Evolutionary conservation across 2,797 vertebrate species (phyloP).

Genomic region (Karalla daura): DNA sequence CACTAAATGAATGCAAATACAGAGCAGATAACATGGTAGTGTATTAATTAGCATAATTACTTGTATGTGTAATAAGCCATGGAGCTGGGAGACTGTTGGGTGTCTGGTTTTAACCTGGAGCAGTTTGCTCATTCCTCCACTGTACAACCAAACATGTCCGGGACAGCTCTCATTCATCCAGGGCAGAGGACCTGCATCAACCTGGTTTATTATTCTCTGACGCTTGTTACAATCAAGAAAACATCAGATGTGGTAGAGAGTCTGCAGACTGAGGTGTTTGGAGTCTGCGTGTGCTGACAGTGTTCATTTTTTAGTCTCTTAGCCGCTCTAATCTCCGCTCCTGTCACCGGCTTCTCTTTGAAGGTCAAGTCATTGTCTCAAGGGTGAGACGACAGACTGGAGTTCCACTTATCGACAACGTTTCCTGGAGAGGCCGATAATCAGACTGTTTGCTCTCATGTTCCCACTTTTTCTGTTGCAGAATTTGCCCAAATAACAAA

Average conservation of each 20-base stretch:
- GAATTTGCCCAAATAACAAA: background rate
- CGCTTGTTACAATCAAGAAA: too few species aligned
- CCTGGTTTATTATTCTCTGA: too few species aligned
- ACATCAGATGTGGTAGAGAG: too few species aligned
- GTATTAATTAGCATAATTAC: background rate
- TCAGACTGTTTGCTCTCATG: slow-evolving; percentile 23
- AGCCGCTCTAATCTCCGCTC: slow-evolving; percentile 37
- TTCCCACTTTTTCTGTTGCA: slow-evolving; percentile 12
- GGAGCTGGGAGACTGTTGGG: background rate
- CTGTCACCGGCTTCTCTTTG: slow-evolving; percentile 49
- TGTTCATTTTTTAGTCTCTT: too few species aligned
- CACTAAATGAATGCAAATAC: slow-evolving; percentile 5
- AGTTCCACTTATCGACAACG: slow-evolving; percentile 41
- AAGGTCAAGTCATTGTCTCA: slow-evolving; percentile 53
- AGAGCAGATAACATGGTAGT: background rate
- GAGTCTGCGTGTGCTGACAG: too few species aligned
- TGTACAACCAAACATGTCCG: too few species aligned
- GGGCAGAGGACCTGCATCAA: too few species aligned
- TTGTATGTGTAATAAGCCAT: background rate
- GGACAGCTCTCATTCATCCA: too few species aligned
- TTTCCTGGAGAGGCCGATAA: slow-evolving; percentile 33
- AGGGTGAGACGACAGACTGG: slow-evolving; percentile 14
- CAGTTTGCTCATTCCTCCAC: too few species aligned
- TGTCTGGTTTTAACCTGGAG: background rate
- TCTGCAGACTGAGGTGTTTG: too few species aligned